Base-by-base conservation (phyloP, 2,888 invertebrate species). In the Chaetogeoica ovagalla region DNA sequence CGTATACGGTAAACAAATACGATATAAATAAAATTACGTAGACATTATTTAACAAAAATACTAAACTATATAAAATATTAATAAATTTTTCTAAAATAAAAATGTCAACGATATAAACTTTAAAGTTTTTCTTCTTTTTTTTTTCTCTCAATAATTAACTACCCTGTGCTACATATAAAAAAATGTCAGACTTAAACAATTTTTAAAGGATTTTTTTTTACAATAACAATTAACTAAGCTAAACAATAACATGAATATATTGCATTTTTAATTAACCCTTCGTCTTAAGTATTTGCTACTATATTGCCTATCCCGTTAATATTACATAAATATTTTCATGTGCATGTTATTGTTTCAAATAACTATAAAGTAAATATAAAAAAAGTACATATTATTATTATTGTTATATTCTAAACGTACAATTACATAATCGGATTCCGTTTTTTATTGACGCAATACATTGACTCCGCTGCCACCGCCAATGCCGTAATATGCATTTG, bases 401-500 rank as follows among this genome's bases (percentile, higher is more conserved):
- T 17, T 59, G 19, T 15, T 30, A 11, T 17, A 55, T 8, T 23
- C 11, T 21, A 11, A 30, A 21, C 8, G 9, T 1, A 66, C 57
- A 19, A 75, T 19, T 66, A 39, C 43, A 66, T 43, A 15, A 13
- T 37, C 21, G 65, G 9, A 57, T 57, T 23, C 59, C 43, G 57
- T n/a, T 30, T 75, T n/a, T 1, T 55, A 43, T 17, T 66, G 66
- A 30, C 57, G 65, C 1, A 59, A n/a, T 30, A 59, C 57, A n/a
- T 4, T 43, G 17, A 63, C 63, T 73, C 63, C 65, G 15, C 59
- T n/a, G 7, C 60, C 30, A 3, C 74, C 65, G 9, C 57, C 66
- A 17, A 57, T 43, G 4, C 75, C 66, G 11, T 75, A 75, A 68
- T 91, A 91, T 81, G 91, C 89, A 74, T 92, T 91, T 48, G 92